phyloP scores from a whole-genome alignment of 2,113 vertebrate genomes.

The Myodes glareolus region DNA sequence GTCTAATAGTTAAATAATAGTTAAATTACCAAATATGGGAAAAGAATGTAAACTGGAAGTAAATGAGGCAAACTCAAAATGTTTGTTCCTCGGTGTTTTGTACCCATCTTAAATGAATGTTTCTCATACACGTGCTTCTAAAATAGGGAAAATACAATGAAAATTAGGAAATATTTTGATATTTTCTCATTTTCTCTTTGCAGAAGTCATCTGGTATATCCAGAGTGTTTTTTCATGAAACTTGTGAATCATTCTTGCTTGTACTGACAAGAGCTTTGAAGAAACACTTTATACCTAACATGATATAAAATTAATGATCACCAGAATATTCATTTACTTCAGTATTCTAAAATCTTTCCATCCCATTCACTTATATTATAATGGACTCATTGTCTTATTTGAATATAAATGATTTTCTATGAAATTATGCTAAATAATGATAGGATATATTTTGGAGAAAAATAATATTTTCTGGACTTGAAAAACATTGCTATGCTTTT shows the following conservation, averaged over 20 bases:
- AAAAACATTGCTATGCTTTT: background rate
- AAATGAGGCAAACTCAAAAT: background rate
- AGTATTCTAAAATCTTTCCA: background rate
- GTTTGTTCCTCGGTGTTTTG: conserved; percentile 26
- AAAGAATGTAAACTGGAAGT: conserved; percentile 32
- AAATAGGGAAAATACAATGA: conserved; percentile 10
- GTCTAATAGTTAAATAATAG: conserved; percentile 20
- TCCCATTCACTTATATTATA: conserved; percentile 3
- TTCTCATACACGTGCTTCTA: conserved; percentile 32
- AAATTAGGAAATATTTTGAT: background rate
- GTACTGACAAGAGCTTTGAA: conserved; percentile 21
- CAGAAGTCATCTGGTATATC: conserved; percentile 61
- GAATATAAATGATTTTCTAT: background rate
- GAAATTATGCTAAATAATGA: background rate
- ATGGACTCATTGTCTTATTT: background rate
- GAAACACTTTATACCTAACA: background rate
- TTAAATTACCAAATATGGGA: conserved; percentile 56
- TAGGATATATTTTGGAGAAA: background rate
- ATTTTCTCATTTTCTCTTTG: conserved; percentile 57
- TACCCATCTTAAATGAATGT: conserved; percentile 30
- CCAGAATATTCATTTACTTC: background rate
- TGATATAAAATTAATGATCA: conserved; percentile 13
- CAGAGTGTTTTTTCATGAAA: conserved; percentile 64
- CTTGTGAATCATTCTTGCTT: conserved; percentile 47
- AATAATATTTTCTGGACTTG: background rate